Evolutionary conservation across 2,888 invertebrate genomes (phyloP), one percentile per base, ranked within the genome.

Genomic region (Rhamnusium bicolor): DNA sequence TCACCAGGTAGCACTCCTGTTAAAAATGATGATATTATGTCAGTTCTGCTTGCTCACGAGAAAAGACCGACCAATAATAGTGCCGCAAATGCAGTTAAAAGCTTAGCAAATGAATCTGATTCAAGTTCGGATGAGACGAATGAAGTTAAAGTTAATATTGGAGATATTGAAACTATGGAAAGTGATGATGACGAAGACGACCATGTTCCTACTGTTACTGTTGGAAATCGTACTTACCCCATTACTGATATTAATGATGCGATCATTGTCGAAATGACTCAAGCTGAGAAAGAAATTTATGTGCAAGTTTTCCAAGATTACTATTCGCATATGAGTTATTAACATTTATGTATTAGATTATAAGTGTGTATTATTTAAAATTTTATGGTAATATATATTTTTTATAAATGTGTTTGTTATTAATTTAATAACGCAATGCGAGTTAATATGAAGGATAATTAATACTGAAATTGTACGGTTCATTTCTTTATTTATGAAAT

Each of bases 281-380:
- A 95, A 18, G 90, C 94, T 3, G 98, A 98, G 86, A 98, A 97
- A 88, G 97, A 97, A 85, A 94, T 94, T 47, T 98, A 98, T 88
- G 98, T 98, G 81, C 95, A 96, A 89, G 92, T 96, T 53, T 97
- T 97, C 86, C 97, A 98, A 87, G 97, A 98, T 87, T 94, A 95
- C 88, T 97, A 96, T 89, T 94, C 96, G 80, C 94, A 96, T 87
- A 94, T 96, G 91, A 95, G 94, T 84, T 95, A 94, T 89, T 96
- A 89, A 87, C 54, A 14, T 49, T 12, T 29, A 60, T 14, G 16
- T 32, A 18, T 60, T 16, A 16, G 16, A 8, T 16, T n/a, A 58
- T 58, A 21, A 16, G 19, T 16, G 18, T 58, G 27, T 24, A 1
- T 18, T 14, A 16, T 58, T 58, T 58, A 32, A 58, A 32, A 58